phyloP scores from a whole-genome alignment of 2,113 vertebrate species.

The Gymnocephalus cernua region DNA sequence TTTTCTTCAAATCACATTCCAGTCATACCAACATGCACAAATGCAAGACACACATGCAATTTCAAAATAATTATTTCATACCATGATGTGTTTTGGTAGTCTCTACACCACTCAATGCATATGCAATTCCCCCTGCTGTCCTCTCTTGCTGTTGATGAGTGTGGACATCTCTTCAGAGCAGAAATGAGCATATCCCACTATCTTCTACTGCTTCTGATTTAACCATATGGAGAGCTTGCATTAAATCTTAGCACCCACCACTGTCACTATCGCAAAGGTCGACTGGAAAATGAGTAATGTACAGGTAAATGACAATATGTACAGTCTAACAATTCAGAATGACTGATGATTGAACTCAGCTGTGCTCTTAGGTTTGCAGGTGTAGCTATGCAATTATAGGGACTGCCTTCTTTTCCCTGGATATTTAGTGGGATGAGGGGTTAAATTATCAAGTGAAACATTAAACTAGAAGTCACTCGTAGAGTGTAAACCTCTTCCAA shows the following conservation, averaged over 20 bases:
- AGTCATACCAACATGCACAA: too few relatives aligned
- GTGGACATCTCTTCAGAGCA: slow-evolving; percentile 35
- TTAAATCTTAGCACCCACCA: not conserved
- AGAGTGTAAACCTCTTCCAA: too few relatives aligned
- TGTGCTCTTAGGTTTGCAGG: not conserved
- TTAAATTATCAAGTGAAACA: slow-evolving; percentile 14
- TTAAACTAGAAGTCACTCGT: not conserved
- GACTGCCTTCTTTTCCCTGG: too few relatives aligned
- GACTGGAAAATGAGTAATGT: not conserved
- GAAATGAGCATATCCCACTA: not conserved
- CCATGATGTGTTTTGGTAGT: too few relatives aligned
- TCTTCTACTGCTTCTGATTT: slow-evolving; percentile 8
- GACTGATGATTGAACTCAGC: not conserved
- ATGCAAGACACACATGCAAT: too few relatives aligned
- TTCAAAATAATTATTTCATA: too few relatives aligned
- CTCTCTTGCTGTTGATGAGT: slow-evolving; percentile 26
- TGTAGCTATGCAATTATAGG: too few relatives aligned
- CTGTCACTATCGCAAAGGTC: slow-evolving; percentile 8
- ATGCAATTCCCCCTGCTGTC: not conserved
- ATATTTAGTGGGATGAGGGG: not conserved
- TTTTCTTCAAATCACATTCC: too few relatives aligned
- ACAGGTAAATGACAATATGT: not conserved
- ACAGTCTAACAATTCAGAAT: not conserved
- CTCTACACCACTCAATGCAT: not conserved
- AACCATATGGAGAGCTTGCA: slow-evolving; percentile 1